Evolutionary conservation across 2,113 vertebrate species (phyloP), one percentile per base, ranked within the genome.

Genomic region (Perccottus glenii): DNA sequence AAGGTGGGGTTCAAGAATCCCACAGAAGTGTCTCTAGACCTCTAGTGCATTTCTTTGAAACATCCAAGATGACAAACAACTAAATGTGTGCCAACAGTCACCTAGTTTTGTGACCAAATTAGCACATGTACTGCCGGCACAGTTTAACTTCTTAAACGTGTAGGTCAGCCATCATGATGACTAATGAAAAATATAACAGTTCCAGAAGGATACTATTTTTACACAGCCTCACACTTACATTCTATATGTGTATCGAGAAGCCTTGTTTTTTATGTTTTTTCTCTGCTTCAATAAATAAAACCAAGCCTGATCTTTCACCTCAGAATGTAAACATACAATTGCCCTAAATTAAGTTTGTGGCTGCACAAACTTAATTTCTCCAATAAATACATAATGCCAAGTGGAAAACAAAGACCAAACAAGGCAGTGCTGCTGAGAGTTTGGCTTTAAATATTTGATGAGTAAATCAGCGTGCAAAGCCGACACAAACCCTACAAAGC

Each of bases 401-500:
- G 32, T 16, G 36, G 10, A 33, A 16, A 40, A 43, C 8, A 1
- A 10, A 56, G 58, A 35, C 19, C 46, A 14, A 49, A 47, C n/a
- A 48, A 51, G 14, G 5, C 42, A 69, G 19, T 16, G 40, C 32
- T 43, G 49, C 49, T 16, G 9, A 55, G 38, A 50, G 33, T 50
- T 27, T 36, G 44, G 46, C 52, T 45, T 52, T 81, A 44, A 77
- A 81, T 81, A 76, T 78, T 73, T 81, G 62, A 75, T 19, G 74
- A 65, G 66, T 2, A 53, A 64, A 60, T 59, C 65, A 59, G 64
- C 51, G 59, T 7, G 8, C 8, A 32, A 50, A 56, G 55, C 42
- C 51, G 5, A 36, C 32, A 46, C 36, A 64, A 44, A 53, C 57
- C 45, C 46, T 19, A 61, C 66, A 68, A 65, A 69, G 59, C 9